Base-by-base conservation (phyloP, 2,113 vertebrate species). In the Hippopotamus amphibius region DNA sequence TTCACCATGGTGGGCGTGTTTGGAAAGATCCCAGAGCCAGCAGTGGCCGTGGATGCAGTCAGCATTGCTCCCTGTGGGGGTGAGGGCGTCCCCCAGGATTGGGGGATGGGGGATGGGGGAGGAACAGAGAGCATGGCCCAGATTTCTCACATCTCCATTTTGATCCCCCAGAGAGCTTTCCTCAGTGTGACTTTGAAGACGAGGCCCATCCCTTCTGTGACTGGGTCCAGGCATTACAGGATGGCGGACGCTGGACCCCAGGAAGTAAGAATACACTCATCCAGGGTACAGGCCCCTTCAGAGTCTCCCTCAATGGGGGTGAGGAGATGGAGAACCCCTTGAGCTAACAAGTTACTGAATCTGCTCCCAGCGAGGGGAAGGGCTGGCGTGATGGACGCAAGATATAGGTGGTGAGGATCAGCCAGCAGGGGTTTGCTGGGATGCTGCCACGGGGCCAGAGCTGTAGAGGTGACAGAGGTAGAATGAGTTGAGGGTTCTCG, bases 31-130 rank as follows among this genome's bases (percentile, higher is more conserved):
- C 5, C 48, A 3, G 0, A 98, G 96, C 99, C 99, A 14, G 99
- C 99, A 26, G 98, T 99, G 85, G 99, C 99, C 6, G 97, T 99
- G 82, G 99, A 99, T 98, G 98, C 98, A 9, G 98, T 99, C 37
- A 99, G 98, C 94, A 97, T 99, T 16, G 88, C 89, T 93, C 80
- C 95, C 79, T 99, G 99, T 97, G 92, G 80, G 93, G 98, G 99
- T 99, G 88, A 59, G 97, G 66, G 17, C 41, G 22, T 6, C 9
- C 15, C 46, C 17, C 15, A 41, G 55, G 65, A 46, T 7, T 37
- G 37, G 2, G 61, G 0, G 63, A 53, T 33, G 30, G 14, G 9
- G 22, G 22, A 79, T 63, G 90, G 98, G 98, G 98, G 87, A 4
- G 85, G 22, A 24, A 53, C 22, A 93, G 92, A 33, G 11, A 83